Evolutionary conservation across 2,888 invertebrate species (phyloP), one percentile per base, ranked within the genome.

Genomic region (Caenorhabditis doughertyi): DNA sequence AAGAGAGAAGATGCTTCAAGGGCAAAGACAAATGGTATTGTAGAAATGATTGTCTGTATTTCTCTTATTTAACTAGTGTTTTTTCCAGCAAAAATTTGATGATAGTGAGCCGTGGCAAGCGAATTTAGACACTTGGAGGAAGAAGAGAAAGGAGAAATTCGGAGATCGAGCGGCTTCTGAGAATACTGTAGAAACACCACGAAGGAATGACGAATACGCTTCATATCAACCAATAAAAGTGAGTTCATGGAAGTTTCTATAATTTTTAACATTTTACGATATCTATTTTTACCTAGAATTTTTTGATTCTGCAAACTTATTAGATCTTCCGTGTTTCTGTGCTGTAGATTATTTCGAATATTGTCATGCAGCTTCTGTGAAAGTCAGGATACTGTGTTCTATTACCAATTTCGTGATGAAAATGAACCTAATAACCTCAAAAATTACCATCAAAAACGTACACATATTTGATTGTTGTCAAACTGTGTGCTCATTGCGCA

Each of bases 51-150:
- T 47, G 11, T 4, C n/a, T n/a, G 18, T 47, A 18, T 11, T 42
- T 42, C 42, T 47, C 5, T 3, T 18, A 39, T 13, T 2, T 9
- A 11, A 11, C 13, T 44, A 27, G 2, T n/a, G 7, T 13, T 7
- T 47, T 60, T 73, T 79, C 21, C 18, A 82, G 82, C 79, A 60
- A 42, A 73, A 79, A 23, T 81, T 79, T 27, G 81, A 79, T 7
- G 84, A 84, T 47, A 53, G 64, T 21, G 85, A 85, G 21, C 76
- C 79, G 21, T 87, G 87, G 87, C 83, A 84, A 53, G 74, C 81
- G 5, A 84, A 87, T 74, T 65, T 87, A 74, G 87, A 87, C 60
- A 84, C 85, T 7, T 87, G 87, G 87, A 62, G 85, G 11, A 65
- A 83, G 53, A 87, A 85, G 60, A 55, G 87, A 55, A 85, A 84